Evolutionary conservation across 2,113 vertebrate genomes (phyloP).

Genomic region (Ceyx cyanopectus): DNA sequence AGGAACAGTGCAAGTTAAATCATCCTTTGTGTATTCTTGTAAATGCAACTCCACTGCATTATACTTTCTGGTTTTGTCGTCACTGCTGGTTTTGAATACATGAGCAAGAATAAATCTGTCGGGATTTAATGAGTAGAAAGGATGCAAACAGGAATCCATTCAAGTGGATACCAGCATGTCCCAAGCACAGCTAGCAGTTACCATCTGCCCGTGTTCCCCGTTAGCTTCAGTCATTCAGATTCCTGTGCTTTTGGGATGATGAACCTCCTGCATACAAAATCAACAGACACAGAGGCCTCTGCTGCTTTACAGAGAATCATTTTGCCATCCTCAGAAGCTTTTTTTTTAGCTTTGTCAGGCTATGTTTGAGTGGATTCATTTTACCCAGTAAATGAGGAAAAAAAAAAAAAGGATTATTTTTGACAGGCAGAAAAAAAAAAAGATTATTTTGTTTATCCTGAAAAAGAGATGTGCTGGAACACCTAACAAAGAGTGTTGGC

Average conservation of each 20-base stretch:
- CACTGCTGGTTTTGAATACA: background rate
- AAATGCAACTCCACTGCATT: background rate
- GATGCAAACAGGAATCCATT: background rate
- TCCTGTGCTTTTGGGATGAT: background rate
- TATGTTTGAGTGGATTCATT: background rate
- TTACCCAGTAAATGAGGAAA: background rate
- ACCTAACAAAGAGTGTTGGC: background rate
- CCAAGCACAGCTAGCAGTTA: background rate
- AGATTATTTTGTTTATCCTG: background rate
- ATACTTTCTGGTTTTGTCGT: background rate
- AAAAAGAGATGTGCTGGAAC: accelerated
- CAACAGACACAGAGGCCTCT: background rate
- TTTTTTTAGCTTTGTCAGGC: background rate
- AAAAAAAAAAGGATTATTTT: background rate
- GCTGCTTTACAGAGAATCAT: background rate
- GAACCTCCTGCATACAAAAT: background rate
- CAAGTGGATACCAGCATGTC: background rate
- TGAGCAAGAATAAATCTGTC: background rate
- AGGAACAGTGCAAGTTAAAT: accelerated
- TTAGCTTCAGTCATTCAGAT: background rate
- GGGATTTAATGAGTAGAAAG: background rate
- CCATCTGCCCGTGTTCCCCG: background rate
- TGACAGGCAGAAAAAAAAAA: background rate
- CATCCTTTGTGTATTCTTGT: background rate
- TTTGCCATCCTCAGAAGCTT: background rate